phyloP scores from a whole-genome alignment of 2,888 invertebrate species.

The Gandaritis pyraliata region DNA sequence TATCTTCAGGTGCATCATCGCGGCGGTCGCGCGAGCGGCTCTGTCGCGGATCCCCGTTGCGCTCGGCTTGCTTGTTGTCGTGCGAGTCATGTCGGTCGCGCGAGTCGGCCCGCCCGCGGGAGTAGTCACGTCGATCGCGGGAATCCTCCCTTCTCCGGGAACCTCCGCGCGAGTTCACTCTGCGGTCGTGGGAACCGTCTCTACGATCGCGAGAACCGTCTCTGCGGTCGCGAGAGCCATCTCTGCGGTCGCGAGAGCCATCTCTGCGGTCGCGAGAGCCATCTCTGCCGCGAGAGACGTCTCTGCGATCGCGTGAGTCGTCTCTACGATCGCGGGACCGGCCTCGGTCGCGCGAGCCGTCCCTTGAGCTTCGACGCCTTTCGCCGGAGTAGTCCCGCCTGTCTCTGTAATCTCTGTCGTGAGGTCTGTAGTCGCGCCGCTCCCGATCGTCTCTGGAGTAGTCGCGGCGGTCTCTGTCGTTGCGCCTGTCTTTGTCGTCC shows the following conservation, averaged over 20 bases:
- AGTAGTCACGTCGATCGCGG: slow-evolving; percentile 40
- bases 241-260: slow-evolving; percentile 46
- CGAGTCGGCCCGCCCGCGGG: slow-evolving; percentile 50
- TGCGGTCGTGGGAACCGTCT: slow-evolving; percentile 37
- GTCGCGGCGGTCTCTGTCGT: slow-evolving; percentile 54
- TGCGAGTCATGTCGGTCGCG: slow-evolving; percentile 34
- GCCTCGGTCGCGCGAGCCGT: slow-evolving; percentile 1
- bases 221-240: slow-evolving; percentile 37
- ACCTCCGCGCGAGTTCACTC: slow-evolving; percentile 20
- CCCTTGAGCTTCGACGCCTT: slow-evolving; percentile 70
- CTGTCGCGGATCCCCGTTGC: slow-evolving; percentile 61
- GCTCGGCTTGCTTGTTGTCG: slow-evolving; percentile 44
- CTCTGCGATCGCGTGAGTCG: slow-evolving; percentile 35
- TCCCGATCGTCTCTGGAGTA: slow-evolving; percentile 50
- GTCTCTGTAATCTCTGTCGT: slow-evolving; percentile 45
- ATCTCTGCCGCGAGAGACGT: slow-evolving; percentile 45
- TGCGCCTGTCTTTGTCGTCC: slow-evolving; percentile 59
- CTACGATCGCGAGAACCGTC: slow-evolving; percentile 35
- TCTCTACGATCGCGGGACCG: slow-evolving; percentile 38
- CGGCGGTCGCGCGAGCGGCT: slow-evolving; percentile 65
- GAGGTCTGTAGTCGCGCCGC: slow-evolving; percentile 40
- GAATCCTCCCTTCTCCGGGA: slow-evolving; percentile 37
- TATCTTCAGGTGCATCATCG: slow-evolving; percentile 53
- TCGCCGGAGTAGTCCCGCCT: slow-evolving; percentile 51
- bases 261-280: slow-evolving; percentile 41